A percentile compares a stretch with the other conserved stretches of the same genome.
Conservation (phyloP, 1,140 invertebrate genomes). For the Macrobrachium nipponense region DNA sequence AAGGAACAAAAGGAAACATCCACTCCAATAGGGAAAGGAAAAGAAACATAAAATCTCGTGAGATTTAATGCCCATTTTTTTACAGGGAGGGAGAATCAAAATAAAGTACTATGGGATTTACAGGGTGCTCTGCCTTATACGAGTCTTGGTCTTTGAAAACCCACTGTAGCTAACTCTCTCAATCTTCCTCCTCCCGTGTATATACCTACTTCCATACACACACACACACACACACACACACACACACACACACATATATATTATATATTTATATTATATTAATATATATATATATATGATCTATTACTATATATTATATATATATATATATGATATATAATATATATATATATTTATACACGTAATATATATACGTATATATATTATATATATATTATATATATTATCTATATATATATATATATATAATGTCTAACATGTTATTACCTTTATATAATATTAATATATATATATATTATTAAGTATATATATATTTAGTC, state of each 20-base stretch:
- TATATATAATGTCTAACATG: no score
- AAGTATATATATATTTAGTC: no score
- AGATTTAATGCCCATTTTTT: no score
- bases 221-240: background rate
- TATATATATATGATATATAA: slow-evolving; percentile 20
- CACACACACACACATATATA: background rate
- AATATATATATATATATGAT: slow-evolving; percentile 12
- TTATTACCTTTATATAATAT: background rate
- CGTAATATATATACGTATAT: background rate
- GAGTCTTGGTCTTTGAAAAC: no score
- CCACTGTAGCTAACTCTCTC: background rate
- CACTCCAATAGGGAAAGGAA: no score
- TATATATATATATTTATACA: slow-evolving; percentile 13
- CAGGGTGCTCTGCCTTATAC: no score
- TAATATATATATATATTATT: slow-evolving; percentile 13
- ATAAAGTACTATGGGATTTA: no score
- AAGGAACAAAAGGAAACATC: no score
- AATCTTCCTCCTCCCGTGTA: background rate
- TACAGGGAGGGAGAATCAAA: no score
- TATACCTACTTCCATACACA: background rate
- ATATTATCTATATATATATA: slow-evolving; percentile 10
- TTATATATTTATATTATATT: background rate
- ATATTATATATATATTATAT: background rate
- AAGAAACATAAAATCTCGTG: no score
- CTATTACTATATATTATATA: background rate